Evolutionary conservation across 2,888 invertebrate genomes (phyloP).

Genomic region (Drosophila eohydei): DNA sequence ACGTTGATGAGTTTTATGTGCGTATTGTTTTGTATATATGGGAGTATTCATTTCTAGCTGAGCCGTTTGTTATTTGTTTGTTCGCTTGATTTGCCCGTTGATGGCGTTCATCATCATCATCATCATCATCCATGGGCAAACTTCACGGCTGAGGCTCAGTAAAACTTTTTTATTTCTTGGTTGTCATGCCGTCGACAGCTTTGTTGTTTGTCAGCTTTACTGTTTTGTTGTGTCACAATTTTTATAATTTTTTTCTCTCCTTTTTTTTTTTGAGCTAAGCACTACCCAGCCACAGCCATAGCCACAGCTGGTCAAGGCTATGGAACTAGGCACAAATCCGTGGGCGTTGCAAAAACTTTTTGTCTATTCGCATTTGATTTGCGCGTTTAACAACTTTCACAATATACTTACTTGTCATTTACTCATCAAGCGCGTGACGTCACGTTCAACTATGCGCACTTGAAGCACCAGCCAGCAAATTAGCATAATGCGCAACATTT

Average conservation of each 20-base stretch:
- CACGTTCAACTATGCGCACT: conserved; percentile 34
- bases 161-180: conserved; percentile 55
- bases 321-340: conserved; percentile 18
- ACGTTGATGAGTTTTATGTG: conserved; percentile 74
- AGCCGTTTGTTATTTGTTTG: conserved; percentile 59
- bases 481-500: conserved; percentile 56
- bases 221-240: conserved; percentile 59
- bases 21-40: conserved; percentile 40
- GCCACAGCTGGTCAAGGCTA: conserved; percentile 21
- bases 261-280: conserved; percentile 23
- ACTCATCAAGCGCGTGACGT: conserved; percentile 55
- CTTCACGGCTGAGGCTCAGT: conserved; percentile 25
- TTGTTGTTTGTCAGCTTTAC: conserved; percentile 55
- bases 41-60: conserved; percentile 50
- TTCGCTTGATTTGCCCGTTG: conserved; percentile 66
- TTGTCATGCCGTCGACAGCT: conserved; percentile 44
- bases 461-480: conserved; percentile 45
- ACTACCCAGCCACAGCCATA: neutral
- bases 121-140: conserved; percentile 34
- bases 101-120: conserved; percentile 53
- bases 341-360: conserved; percentile 17
- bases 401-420: conserved; percentile 43
- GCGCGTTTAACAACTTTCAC: conserved; percentile 50
- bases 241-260: conserved; percentile 8
- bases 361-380: conserved; percentile 18